Evolutionary conservation across 2,888 invertebrate species (phyloP).

Genomic region (Cepaea hortensis): DNA sequence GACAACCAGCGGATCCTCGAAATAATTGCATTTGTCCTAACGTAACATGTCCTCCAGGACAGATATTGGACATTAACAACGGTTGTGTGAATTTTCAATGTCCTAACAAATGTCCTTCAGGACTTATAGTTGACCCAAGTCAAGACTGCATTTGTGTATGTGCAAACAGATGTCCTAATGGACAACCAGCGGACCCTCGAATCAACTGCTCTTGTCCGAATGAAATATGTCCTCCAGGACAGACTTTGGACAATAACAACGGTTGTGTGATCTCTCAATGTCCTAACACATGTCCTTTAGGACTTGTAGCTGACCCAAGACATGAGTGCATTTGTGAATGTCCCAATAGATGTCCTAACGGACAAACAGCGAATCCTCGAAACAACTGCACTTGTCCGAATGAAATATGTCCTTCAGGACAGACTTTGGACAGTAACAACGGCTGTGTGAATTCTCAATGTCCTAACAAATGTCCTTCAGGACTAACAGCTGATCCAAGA

Average conservation of each 20-base stretch:
- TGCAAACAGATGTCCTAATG: background rate
- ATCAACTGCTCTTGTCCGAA: background rate
- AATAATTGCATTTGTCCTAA: background rate
- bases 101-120: background rate
- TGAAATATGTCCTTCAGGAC: background rate
- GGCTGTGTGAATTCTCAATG: background rate
- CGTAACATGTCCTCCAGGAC: background rate
- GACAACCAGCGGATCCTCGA: background rate
- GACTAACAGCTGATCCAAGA: background rate
- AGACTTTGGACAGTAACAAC: background rate
- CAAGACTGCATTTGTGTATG: conserved; percentile 13
- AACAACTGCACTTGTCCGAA: background rate
- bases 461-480: background rate
- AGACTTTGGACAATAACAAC: no score
- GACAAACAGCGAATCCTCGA: background rate
- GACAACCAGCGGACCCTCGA: background rate
- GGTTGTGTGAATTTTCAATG: background rate
- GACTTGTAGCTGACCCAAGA: background rate
- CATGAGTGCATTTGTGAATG: background rate
- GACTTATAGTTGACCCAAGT: background rate
- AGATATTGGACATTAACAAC: background rate
- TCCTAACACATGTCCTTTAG: background rate
- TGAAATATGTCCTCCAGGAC: no score
- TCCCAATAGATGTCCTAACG: background rate
- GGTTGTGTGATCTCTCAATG: background rate